Base-by-base conservation (phyloP, 2,888 invertebrate genomes). In the Folsomia manolachei region DNA sequence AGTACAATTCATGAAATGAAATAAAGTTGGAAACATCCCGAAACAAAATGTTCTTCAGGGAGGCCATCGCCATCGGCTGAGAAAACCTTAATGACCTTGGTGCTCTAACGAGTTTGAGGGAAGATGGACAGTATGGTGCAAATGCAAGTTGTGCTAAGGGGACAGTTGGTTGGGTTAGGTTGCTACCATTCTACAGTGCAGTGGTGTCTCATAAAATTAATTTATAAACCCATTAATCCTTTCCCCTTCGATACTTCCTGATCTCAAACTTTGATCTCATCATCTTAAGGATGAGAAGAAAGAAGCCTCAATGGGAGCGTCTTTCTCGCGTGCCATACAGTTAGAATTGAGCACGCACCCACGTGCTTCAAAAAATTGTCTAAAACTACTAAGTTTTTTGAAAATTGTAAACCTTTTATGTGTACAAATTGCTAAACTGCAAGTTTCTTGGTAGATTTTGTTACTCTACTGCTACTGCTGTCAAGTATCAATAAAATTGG, bases 151-250 rank as follows among this genome's bases (percentile, higher is more conserved):
- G n/a, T n/a, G n/a, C n/a, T n/a, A n/a, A n/a, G n/a, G n/a, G n/a
- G n/a, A n/a, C n/a, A n/a, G n/a, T n/a, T n/a, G n/a, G n/a, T n/a
- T n/a, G n/a, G n/a, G n/a, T n/a, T n/a, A n/a, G n/a, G n/a, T n/a
- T n/a, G n/a, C n/a, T n/a, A n/a, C n/a, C n/a, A n/a, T n/a, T n/a
- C n/a, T n/a, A 60, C 60, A n/a, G 2, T 11, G 62, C 23, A 25
- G 23, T 23, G 4, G 62, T 24, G 62, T 67, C 56, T 67, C 67
- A 52, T 67, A 52, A 67, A 67, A 67, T 67, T 67, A 67, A 67
- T 67, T 67, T 67, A 67, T 67, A 67, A 66, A 66, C 53, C 66
- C 27, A 66, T 66, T 66, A 66, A 66, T 66, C 53, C 67, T 67
- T 67, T 67, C 67, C 60, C 18, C 51, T 66, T 66, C 66, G 66